A percentile compares a stretch with the other conserved stretches of the same genome.
These are phyloP conservation scores for Asobara japonica DNA, from an alignment of 1,140 invertebrate genomes.

Conservation along the genomic window DNA sequence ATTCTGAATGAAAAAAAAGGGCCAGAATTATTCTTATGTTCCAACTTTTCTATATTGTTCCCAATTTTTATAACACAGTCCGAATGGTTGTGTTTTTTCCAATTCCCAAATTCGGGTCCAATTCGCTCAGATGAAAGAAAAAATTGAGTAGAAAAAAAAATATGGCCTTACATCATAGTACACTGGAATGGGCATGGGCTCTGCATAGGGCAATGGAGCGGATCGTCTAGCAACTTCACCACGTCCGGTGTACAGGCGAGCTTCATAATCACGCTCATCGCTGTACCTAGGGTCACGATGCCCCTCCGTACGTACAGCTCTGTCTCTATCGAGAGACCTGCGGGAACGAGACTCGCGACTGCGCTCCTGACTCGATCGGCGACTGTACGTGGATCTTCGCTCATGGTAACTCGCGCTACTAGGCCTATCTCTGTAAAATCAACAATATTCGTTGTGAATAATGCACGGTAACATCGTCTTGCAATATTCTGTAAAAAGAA, in stretches of 20 bases:
- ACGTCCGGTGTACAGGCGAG: slow-evolving; percentile 1
- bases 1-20: slow-evolving; percentile 29
- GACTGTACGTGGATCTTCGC: slow-evolving; percentile 12
- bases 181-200: slow-evolving; percentile 43
- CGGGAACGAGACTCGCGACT: slow-evolving; percentile 15
- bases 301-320: slow-evolving; percentile 18
- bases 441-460: too few species aligned
- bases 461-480: too few species aligned
- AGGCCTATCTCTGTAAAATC: neutral
- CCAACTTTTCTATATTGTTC: too few species aligned
- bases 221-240: neutral
- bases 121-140: too few species aligned
- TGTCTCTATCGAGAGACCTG: slow-evolving; percentile 26
- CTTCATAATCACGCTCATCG: slow-evolving; percentile 2
- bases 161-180: slow-evolving; percentile 41
- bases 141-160: too few species aligned
- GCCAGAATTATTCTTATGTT: too few species aligned
- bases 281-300: slow-evolving; percentile 32
- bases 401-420: neutral
- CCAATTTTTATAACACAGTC: too few species aligned
- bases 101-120: too few species aligned
- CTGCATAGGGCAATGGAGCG: neutral
- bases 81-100: too few species aligned
- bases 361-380: slow-evolving; percentile 26
- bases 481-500: too few species aligned